Evolutionary conservation across 2,113 vertebrate species (phyloP), one percentile per base, ranked within the genome.

Genomic region (Merops nubicus): DNA sequence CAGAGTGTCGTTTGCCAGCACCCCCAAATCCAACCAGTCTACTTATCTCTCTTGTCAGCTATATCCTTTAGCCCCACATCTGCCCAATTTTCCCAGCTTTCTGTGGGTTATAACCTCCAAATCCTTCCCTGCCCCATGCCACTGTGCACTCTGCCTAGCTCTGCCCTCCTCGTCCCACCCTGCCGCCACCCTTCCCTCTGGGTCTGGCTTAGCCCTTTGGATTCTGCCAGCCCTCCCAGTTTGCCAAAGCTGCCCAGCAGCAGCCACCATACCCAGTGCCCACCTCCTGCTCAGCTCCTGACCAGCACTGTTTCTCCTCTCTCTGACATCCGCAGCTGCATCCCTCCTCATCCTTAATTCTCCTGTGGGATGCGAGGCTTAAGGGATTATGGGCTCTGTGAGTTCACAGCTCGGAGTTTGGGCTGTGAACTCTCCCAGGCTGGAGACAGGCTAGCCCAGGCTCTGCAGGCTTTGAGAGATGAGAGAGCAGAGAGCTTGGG

Each of bases 271-370:
- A 54, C 21, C 29, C 59, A 16, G 2, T 42, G 48, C 26, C 34
- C 29, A 74, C 38, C 79, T 70, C 15, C 51, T 84, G 45, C 67
- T 74, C 72, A 48, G 36, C 67, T 94, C 40, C n/a, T n/a, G n/a
- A 36, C 57, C 4, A 1, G 33, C 56, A 36, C 21, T 10, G 11
- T 63, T 80, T 84, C 68, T 91, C 29, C 22, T 19, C 18, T 82
- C 65, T 70, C 80, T 0, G 4, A 75, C 50, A 92, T 36, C 60
- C 76, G 42, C 47, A 75, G 73, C 78, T 89, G 60, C 80, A 78
- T 89, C 60, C 42, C 38, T 91, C 60, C 64, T 75, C 11, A 14
- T 85, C 76, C 80, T 81, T 92, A 95, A 91, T 96, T 91, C 93
- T 94, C 68, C 84, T 50, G 56, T 68, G 91, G 86, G 86, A 96